These are phyloP conservation scores for Halcyon chelicuti DNA, from an alignment of 2,797 vertebrate genomes.

Conservation along the genomic window DNA sequence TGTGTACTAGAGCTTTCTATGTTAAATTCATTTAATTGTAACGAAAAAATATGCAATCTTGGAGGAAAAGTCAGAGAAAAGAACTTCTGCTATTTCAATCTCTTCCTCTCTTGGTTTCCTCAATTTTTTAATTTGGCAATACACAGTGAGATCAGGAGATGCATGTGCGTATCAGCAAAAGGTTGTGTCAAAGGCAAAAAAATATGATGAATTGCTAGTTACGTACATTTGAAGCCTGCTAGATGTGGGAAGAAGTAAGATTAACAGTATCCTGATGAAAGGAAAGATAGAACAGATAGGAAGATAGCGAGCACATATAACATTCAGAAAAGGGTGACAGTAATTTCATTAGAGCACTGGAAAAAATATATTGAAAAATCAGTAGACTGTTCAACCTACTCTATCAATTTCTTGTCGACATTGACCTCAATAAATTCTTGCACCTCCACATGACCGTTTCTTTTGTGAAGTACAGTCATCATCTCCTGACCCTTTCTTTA, in stretches of 20 bases:
- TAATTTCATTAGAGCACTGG: not conserved
- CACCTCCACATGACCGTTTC: not conserved
- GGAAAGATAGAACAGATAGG: not conserved
- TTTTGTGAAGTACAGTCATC: not conserved
- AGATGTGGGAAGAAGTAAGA: not conserved
- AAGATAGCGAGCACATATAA: not conserved
- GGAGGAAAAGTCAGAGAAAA: not conserved
- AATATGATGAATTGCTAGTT: not conserved
- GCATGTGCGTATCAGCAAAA: not conserved
- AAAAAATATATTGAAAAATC: not conserved
- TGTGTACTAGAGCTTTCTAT: not conserved
- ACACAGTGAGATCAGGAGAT: not conserved
- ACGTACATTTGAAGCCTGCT: not conserved
- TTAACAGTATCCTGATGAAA: not conserved
- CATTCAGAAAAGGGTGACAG: not conserved
- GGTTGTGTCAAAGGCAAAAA: not conserved
- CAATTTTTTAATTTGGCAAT: not conserved
- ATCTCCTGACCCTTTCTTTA: not conserved
- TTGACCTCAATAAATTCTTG: conserved; percentile 36
- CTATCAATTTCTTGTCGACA: not conserved
- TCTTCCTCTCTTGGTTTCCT: not conserved
- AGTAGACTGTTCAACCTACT: not conserved
- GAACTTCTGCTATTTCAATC: not conserved
- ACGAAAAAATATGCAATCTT: not conserved
- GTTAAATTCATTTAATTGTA: not conserved